Conservation (phyloP, 2,888 invertebrate species). For the Ellobium chinense region DNA sequence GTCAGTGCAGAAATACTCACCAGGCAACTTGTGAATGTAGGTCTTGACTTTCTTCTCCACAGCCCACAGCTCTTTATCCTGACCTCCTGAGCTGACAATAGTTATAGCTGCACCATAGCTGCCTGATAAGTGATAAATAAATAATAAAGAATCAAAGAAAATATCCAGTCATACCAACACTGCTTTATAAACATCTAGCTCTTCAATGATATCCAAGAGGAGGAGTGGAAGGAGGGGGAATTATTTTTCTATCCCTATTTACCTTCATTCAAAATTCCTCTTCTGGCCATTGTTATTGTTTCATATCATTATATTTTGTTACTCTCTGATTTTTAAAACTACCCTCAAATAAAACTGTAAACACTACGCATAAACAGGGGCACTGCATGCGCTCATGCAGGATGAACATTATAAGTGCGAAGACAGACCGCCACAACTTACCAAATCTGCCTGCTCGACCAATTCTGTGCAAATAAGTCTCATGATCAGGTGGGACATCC, state of each 20-base stretch:
- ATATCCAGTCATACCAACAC: neutral
- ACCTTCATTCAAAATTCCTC: neutral
- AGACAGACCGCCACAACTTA: no score
- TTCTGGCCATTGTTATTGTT: no score
- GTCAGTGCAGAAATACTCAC: no score
- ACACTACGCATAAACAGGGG: no score
- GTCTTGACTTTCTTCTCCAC: constrained; percentile 74
- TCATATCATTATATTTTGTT: no score
- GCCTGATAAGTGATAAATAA: constrained; percentile 62
- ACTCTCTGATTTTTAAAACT: no score
- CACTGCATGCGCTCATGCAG: no score
- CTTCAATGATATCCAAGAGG: neutral
- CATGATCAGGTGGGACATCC: constrained; percentile 87
- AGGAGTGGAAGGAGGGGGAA: neutral
- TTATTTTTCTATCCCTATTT: neutral
- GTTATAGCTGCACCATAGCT: constrained; percentile 89
- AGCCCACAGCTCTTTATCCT: constrained; percentile 77
- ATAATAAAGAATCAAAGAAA: neutral
- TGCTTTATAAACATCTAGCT: neutral
- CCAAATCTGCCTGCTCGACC: constrained; percentile 97
- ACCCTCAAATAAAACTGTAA: no score
- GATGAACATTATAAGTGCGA: no score
- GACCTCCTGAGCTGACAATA: constrained; percentile 85
- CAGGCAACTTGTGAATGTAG: constrained; percentile 70
- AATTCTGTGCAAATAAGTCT: constrained; percentile 91